Evolutionary conservation across 2,113 vertebrate species (phyloP), one percentile per base, ranked within the genome.

Genomic region (Rhizomys pruinosus): DNA sequence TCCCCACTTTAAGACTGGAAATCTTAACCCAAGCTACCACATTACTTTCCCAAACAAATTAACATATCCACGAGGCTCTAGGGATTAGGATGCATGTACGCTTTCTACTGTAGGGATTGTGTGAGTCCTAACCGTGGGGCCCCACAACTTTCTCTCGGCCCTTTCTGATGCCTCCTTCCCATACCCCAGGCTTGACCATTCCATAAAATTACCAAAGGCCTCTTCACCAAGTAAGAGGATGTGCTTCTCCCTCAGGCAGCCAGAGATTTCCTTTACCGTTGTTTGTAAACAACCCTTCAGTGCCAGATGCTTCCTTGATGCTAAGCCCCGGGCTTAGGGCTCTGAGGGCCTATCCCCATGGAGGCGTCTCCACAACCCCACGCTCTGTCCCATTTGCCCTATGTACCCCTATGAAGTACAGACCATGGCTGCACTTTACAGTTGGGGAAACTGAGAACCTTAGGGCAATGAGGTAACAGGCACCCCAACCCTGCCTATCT

Each of bases 401-500:
- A 55, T n/a, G 55, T 6, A 23, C 8, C 47, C 1, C 42, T 88
- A 3, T 3, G 52, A 55, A 2, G 42, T 12, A 12, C 29, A 29
- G 42, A 52, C 25, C 1, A 2, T 32, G 23, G 5, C 11, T 16
- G 23, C 0, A 63, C 11, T 44, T 61, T 71, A 37, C 4, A 78
- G 5, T 0, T 72, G 44, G 89, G 73, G 44, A 90, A 8, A 44
- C 55, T 44, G 69, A 81, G 79, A 20, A 39, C 47, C 69, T 73
- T 80, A 47, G 52, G 22, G 23, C 11, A 55, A 37, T 10, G 9
- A 11, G 13, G 3, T 4, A 27, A 63, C n/a, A 16, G 34, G 32
- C 0, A 1, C 63, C 61, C 2, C 25, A n/a, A n/a, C 0, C 39
- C 39, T 4, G 10, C 39, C 79, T 44, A 16, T 20, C 37, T 17